phyloP scores from a whole-genome alignment of 2,113 vertebrate species.

The Bujurquina vittata region DNA sequence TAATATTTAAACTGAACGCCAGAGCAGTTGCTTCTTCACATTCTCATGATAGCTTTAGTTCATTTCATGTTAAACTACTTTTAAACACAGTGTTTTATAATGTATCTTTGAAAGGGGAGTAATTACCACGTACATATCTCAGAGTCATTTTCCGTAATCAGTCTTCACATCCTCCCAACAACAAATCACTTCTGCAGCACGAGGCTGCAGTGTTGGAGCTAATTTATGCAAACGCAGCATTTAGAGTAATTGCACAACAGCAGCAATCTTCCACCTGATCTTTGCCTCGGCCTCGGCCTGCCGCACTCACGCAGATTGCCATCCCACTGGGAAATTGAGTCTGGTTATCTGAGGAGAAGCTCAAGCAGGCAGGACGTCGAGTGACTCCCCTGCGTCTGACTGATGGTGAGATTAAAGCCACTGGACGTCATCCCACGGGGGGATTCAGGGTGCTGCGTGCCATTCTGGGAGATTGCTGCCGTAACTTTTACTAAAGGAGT shows the following conservation, averaged over 20 bases:
- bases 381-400: slow-evolving; percentile 20
- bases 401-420: slow-evolving; percentile 46
- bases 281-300: background rate
- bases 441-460: background rate
- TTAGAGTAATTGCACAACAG: slow-evolving; percentile 11
- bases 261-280: slow-evolving; percentile 26
- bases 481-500: slow-evolving; percentile 57
- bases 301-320: background rate
- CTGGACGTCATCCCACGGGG: slow-evolving; percentile 22
- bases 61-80: too few species aligned
- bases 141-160: background rate
- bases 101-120: background rate
- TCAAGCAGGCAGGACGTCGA: background rate
- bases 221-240: slow-evolving; percentile 16
- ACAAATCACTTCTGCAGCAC: background rate
- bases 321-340: slow-evolving; percentile 39
- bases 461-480: slow-evolving; percentile 51
- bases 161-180: background rate
- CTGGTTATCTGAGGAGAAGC: slow-evolving; percentile 30
- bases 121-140: background rate
- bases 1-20: background rate
- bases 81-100: background rate
- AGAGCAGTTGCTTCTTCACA: background rate
- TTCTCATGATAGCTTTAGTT: rapidly evolving
- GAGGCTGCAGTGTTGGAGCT: background rate